Percentiles rank a stretch among this genome's conserved stretches.
These are phyloP conservation scores for Rousettus madagascariensis DNA, from an alignment of 2,797 vertebrate species.

Conservation along the genomic window DNA sequence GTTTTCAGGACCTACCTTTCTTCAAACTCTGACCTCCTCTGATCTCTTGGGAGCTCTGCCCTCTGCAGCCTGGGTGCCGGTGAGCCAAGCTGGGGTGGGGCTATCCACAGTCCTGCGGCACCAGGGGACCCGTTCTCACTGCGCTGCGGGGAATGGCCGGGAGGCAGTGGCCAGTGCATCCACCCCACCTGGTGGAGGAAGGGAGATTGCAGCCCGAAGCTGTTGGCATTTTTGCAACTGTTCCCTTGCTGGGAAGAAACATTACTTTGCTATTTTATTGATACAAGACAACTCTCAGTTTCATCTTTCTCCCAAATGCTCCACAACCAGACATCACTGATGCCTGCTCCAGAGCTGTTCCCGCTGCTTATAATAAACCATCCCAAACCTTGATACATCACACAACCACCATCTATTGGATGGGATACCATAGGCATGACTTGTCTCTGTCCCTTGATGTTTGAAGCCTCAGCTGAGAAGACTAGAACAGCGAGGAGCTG, in stretches of 20 bases:
- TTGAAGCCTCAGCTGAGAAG: background rate
- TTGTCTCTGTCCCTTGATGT: background rate
- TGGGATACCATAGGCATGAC: fast-evolving
- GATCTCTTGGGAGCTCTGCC: background rate
- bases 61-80: background rate
- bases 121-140: fast-evolving
- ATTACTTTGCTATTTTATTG: background rate
- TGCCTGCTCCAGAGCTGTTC: background rate
- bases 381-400: background rate
- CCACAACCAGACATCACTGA: background rate
- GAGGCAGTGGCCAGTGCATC: fast-evolving
- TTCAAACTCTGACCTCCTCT: background rate
- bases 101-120: fast-evolving
- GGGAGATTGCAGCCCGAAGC: background rate
- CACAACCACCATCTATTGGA: background rate
- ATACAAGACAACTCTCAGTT: background rate
- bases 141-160: fast-evolving
- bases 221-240: fast-evolving
- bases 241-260: background rate
- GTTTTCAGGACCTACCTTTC: background rate
- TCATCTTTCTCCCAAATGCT: background rate
- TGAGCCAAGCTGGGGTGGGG: background rate
- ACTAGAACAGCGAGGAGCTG: background rate
- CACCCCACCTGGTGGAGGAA: slow-evolving; percentile 29
- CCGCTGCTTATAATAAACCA: background rate